Conservation (phyloP, 1,140 invertebrate species). For the Homalodisca vitripennis region DNA sequence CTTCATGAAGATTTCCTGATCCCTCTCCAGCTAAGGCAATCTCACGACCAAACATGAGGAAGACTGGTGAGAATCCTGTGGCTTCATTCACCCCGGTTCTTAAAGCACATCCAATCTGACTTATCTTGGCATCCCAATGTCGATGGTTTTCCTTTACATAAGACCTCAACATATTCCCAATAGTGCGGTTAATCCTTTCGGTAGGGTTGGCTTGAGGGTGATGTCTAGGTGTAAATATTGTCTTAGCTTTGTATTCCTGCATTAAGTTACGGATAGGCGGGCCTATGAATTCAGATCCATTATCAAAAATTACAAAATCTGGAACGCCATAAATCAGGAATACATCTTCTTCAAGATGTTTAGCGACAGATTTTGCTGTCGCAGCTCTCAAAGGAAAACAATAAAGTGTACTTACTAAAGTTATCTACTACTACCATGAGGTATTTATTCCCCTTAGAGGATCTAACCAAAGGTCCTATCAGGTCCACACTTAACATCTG, state of each 20-base stretch:
- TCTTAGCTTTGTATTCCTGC: background rate
- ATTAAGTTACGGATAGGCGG: background rate
- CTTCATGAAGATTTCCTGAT: background rate
- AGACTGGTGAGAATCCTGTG: background rate
- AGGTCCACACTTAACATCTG: background rate
- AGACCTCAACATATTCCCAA: background rate
- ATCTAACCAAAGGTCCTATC: background rate
- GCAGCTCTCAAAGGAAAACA: constrained; percentile 1
- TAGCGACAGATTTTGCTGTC: background rate
- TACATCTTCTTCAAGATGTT: background rate
- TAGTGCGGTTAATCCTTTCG: background rate
- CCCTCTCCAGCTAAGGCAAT: background rate
- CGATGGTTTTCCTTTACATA: background rate
- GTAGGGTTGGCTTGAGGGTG: constrained; percentile 8
- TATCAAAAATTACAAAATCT: background rate
- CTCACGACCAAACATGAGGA: background rate
- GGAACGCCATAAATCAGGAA: constrained; percentile 1
- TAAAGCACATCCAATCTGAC: background rate
- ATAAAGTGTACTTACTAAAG: background rate
- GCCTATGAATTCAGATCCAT: background rate
- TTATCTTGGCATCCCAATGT: background rate
- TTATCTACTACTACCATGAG: background rate
- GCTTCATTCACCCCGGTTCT: background rate
- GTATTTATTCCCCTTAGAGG: background rate
- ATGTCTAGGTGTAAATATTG: background rate